A percentile compares a stretch with the other conserved stretches of the same genome.
These are phyloP conservation scores for Apotomis betuletana DNA, from an alignment of 2,888 invertebrate genomes.

Conservation along the genomic window DNA sequence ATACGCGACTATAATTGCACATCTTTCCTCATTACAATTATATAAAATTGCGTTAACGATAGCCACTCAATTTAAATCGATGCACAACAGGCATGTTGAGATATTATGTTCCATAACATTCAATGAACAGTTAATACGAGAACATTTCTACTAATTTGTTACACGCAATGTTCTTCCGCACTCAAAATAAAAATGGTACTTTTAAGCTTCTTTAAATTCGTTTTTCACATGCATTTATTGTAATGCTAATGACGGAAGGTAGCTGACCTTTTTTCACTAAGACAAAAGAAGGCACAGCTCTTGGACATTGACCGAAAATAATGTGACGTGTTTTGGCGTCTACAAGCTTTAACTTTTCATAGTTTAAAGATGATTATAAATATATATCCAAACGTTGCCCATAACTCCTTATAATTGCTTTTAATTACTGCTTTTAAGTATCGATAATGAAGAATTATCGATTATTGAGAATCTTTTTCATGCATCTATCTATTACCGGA, in stretches of 20 bases:
- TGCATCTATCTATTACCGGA: no score
- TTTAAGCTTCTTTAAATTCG: neutral
- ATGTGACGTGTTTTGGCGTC: neutral
- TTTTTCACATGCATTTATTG: slow-evolving; percentile 10
- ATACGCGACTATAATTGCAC: slow-evolving; percentile 26
- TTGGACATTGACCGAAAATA: neutral
- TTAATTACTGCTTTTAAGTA: no score
- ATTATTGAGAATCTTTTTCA: no score
- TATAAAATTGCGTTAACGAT: slow-evolving; percentile 32
- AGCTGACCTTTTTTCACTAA: neutral
- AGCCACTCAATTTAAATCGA: slow-evolving; percentile 28
- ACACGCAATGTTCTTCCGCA: slow-evolving; percentile 21
- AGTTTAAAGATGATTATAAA: neutral
- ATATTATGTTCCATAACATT: slow-evolving; percentile 7
- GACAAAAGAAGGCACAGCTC: neutral
- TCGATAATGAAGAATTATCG: no score
- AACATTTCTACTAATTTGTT: slow-evolving; percentile 23
- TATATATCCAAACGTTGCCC: no score
- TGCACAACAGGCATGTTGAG: slow-evolving; percentile 26
- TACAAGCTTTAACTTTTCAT: neutral
- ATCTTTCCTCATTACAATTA: slow-evolving; percentile 32
- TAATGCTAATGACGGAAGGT: slow-evolving; percentile 3
- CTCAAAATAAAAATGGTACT: slow-evolving; percentile 3
- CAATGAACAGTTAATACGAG: slow-evolving; percentile 40
- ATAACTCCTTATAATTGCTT: no score